These are phyloP conservation scores for Coelogynopora nodosa DNA, from an alignment of 2,888 invertebrate species.

Conservation along the genomic window DNA sequence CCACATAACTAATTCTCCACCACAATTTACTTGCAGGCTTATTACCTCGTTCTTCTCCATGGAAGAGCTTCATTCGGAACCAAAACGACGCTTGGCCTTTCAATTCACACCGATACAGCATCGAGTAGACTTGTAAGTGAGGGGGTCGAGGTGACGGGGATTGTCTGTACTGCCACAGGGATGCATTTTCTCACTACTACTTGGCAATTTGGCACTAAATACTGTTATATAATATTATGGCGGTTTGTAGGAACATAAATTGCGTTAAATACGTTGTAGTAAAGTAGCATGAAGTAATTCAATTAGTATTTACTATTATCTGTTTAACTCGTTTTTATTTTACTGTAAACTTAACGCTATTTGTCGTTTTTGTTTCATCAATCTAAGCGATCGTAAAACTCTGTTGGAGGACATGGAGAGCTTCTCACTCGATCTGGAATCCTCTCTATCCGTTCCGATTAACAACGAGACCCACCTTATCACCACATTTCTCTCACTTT, in stretches of 20 bases:
- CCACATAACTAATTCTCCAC: too few species aligned
- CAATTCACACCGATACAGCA: not conserved
- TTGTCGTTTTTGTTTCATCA: too few species aligned
- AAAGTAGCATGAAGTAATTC: too few species aligned
- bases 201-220: too few species aligned
- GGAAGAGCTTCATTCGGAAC: not conserved
- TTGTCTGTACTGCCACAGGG: too few species aligned
- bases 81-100: not conserved
- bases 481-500: not conserved
- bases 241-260: too few species aligned
- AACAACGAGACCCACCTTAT: not conserved
- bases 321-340: too few species aligned
- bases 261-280: too few species aligned
- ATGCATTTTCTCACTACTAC: too few species aligned
- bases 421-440: not conserved
- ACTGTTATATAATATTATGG: too few species aligned
- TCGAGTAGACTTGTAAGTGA: not conserved
- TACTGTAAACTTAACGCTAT: too few species aligned
- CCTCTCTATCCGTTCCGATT: not conserved
- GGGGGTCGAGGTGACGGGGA: too few species aligned
- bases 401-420: not conserved
- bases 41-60: not conserved
- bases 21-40: not conserved
- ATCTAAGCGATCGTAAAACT: not conserved
- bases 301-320: not conserved